Conservation (phyloP, 2,113 vertebrate species). For the Todiramphus chloris region DNA sequence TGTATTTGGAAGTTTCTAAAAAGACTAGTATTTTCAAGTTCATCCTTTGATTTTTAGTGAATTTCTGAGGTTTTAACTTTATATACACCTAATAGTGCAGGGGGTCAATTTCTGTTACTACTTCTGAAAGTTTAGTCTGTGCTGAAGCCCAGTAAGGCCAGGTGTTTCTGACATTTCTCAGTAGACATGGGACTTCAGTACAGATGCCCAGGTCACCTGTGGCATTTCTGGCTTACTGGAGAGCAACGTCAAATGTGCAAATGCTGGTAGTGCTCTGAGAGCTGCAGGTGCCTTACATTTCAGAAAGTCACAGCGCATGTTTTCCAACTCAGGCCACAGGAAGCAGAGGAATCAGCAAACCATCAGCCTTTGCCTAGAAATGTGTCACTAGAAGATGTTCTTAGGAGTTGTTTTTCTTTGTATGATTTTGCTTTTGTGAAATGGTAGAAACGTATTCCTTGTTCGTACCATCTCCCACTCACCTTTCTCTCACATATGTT, state of each 20-base stretch:
- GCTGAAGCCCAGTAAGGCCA: background rate
- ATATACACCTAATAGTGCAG: accelerated
- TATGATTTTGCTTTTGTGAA: background rate
- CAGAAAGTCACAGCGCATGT: accelerated
- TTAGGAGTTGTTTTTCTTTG: background rate
- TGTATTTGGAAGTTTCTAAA: background rate
- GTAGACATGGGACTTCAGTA: background rate
- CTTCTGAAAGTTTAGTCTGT: background rate
- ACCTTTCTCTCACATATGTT: background rate
- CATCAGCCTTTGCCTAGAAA: background rate
- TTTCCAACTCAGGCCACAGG: accelerated
- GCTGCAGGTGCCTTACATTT: background rate
- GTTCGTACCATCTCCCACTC: background rate
- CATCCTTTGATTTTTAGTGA: background rate
- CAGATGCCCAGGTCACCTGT: background rate
- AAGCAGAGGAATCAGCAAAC: background rate
- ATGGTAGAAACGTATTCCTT: accelerated
- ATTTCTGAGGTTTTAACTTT: background rate
- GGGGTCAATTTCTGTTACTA: background rate
- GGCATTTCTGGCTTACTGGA: background rate
- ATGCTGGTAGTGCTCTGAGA: background rate
- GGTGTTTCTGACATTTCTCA: background rate
- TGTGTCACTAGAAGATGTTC: background rate
- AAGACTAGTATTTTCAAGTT: background rate
- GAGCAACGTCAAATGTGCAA: background rate